phyloP scores from a whole-genome alignment of 2,113 vertebrate species.

The Rhinolophus sinicus region DNA sequence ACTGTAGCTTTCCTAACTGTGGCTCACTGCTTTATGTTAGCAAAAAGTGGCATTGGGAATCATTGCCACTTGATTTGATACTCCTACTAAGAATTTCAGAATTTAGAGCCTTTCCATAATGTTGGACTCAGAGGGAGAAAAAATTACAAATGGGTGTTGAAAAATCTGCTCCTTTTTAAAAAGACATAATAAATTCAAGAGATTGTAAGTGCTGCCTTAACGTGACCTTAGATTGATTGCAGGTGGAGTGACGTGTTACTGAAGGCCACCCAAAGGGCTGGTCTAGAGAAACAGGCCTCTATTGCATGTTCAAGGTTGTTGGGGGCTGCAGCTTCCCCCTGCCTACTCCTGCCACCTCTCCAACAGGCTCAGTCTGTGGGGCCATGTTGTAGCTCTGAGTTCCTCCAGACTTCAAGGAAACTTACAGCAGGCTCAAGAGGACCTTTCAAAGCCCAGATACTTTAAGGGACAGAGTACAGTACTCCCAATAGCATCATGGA shows the following conservation, averaged over 20 bases:
- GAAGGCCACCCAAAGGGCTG: background rate
- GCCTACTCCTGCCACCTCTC: background rate
- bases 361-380: background rate
- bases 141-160: background rate
- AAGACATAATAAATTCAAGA: constrained; percentile 21
- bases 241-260: background rate
- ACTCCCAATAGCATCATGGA: background rate
- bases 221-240: background rate
- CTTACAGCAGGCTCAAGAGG: background rate
- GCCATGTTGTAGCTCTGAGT: background rate
- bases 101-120: background rate
- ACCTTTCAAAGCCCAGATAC: background rate
- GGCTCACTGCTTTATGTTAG: background rate
- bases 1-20: constrained; percentile 13
- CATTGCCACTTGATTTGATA: background rate
- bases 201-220: background rate
- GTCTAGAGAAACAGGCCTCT: background rate
- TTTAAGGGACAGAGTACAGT: background rate
- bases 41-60: background rate
- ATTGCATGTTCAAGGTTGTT: background rate
- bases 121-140: background rate
- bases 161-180: background rate
- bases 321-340: background rate
- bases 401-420: background rate
- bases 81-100: constrained; percentile 41